Base-by-base conservation (phyloP, 2,888 invertebrate species). In the Apotomis capreana region DNA sequence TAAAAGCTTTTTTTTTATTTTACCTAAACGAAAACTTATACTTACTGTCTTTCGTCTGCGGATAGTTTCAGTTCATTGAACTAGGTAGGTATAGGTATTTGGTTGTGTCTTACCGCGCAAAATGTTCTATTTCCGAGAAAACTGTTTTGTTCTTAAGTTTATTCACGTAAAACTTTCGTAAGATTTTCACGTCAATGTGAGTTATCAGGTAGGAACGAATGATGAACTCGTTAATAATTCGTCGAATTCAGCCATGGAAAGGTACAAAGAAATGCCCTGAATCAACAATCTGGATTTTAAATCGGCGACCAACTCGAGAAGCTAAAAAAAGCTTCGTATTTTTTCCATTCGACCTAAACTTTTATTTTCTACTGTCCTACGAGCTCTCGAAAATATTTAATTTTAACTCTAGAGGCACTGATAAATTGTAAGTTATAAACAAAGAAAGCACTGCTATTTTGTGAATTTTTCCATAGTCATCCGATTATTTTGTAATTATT, bases 1-100 rank as follows among this genome's bases (percentile, higher is more conserved):
- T 6, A 65, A 64, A 65, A 65, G 55, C n/a, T n/a, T 46, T 65
- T 57, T 44, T 64, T 36, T 49, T 36, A 64, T 15, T 55, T 15
- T 46, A 55, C 12, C 49, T 8, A 10, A 3, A 10, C 10, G 8
- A 49, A 8, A 8, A 49, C 3, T 49, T 49, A 9, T 9, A 10
- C 9, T 2, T 9, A 10, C 9, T 2, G 49, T 49, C 6, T 9
- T 49, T 49, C 3, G 5, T 49, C 3, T 40, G 40, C 5, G 6
- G 6, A 40, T 40, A 37, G 12, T 64, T 44, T 54, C 15, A 64
- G n/a, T 65, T 26, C 26, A 55, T 44, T n/a, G 40, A 15, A 44
- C 40, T 13, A 44, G 13, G 15, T 13, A 44, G 13, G 15, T 44
- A 5, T 44, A 40, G 5, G 6, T 40, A 5, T 9, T 49, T 49